Evolutionary conservation across 2,888 invertebrate species (phyloP).

Genomic region (Athetis lepigone): DNA sequence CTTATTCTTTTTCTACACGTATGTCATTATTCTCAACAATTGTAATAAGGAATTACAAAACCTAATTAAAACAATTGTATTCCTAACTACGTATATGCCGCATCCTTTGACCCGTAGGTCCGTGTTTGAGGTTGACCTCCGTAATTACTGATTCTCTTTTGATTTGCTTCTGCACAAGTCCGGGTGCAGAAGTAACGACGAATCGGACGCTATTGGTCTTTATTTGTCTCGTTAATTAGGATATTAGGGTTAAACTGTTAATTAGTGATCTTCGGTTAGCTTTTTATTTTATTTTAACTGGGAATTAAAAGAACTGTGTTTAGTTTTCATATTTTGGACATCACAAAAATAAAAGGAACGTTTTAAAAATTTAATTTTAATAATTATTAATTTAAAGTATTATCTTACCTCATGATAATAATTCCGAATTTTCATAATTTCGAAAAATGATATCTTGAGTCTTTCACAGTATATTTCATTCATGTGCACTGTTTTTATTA

Average conservation of each 20-base stretch:
- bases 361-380: too few species aligned
- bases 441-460: slow-evolving; percentile 68
- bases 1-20: too few species aligned
- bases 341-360: slow-evolving; percentile 2
- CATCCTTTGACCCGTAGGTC: slow-evolving; percentile 56
- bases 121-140: slow-evolving; percentile 55
- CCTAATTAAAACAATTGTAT: slow-evolving; percentile 7
- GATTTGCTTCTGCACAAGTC: slow-evolving; percentile 74
- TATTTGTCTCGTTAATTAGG: slow-evolving; percentile 28
- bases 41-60: too few species aligned
- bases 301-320: neutral
- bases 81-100: slow-evolving; percentile 47
- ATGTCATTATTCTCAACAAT: too few species aligned
- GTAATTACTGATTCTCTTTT: slow-evolving; percentile 83
- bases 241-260: slow-evolving; percentile 29
- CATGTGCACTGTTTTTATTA: slow-evolving; percentile 69
- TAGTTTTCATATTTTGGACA: too few species aligned
- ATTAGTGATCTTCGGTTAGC: slow-evolving; percentile 6
- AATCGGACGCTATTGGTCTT: slow-evolving; percentile 39
- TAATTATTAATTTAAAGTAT: slow-evolving; percentile 6
- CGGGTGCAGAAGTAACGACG: slow-evolving; percentile 69
- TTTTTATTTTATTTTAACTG: slow-evolving; percentile 1
- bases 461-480: slow-evolving; percentile 75
- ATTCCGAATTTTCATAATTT: slow-evolving; percentile 88
- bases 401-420: slow-evolving; percentile 84